phyloP scores from a whole-genome alignment of 1,140 invertebrate species.

The Asobara japonica region DNA sequence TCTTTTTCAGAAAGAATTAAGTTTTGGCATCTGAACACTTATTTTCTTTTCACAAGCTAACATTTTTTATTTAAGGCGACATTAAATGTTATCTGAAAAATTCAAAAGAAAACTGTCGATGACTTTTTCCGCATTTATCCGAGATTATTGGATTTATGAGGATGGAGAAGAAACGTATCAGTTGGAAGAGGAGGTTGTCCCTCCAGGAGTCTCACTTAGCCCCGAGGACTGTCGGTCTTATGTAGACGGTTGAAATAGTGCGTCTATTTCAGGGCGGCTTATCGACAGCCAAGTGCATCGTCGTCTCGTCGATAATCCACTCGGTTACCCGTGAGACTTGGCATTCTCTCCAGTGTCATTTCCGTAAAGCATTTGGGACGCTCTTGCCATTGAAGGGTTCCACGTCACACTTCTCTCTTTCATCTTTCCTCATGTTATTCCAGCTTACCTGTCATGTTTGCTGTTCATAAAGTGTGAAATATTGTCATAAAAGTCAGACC shows the following conservation, averaged over 20 bases:
- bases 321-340: background rate
- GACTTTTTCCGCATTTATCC: background rate
- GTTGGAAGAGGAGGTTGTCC: background rate
- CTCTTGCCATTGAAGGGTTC: background rate
- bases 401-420: background rate
- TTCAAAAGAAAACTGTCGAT: background rate
- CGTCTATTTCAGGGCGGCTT: background rate
- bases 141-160: background rate
- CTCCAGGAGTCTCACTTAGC: background rate
- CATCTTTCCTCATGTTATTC: background rate
- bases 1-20: too few species aligned
- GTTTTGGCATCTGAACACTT: too few species aligned
- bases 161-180: background rate
- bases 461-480: background rate
- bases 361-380: background rate
- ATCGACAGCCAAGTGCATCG: background rate
- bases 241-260: background rate
- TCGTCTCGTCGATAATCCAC: background rate
- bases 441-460: background rate
- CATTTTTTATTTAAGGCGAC: background rate
- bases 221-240: background rate
- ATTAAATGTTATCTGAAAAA: background rate
- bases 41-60: background rate
- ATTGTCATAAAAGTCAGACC: background rate
- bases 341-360: constrained; percentile 1